These are phyloP conservation scores for Sitodiplosis mosellana DNA, from an alignment of 1,140 invertebrate species.

Conservation along the genomic window DNA sequence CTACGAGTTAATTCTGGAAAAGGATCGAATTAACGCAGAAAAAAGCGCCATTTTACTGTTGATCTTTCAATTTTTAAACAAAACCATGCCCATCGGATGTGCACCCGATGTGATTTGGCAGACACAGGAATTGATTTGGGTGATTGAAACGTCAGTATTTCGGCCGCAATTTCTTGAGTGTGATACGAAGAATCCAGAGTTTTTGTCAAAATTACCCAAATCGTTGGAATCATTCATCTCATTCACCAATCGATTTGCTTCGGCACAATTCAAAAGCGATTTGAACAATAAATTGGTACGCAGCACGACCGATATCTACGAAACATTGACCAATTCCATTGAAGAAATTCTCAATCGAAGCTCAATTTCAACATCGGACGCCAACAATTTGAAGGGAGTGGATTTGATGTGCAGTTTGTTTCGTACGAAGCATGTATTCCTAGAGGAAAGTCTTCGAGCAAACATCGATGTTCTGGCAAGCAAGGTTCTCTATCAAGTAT, in stretches of 20 bases:
- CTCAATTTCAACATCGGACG: background rate
- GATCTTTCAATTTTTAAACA: constrained; percentile 1
- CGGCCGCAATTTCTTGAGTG: background rate
- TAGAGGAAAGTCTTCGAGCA: too few species aligned
- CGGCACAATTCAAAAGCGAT: background rate
- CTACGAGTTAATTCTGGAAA: background rate
- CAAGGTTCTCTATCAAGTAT: background rate
- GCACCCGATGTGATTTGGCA: background rate
- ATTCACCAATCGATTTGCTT: background rate
- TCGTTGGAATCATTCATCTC: background rate
- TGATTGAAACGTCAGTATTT: background rate
- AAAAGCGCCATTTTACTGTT: background rate
- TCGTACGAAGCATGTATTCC: background rate
- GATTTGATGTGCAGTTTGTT: background rate
- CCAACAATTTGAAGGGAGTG: background rate
- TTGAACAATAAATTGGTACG: background rate
- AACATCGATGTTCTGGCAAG: too few species aligned
- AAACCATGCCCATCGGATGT: background rate
- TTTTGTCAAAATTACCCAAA: background rate
- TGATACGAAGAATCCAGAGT: background rate
- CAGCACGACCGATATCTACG: background rate
- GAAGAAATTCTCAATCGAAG: background rate
- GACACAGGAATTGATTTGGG: too few species aligned
- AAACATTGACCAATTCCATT: background rate
- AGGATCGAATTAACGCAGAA: background rate